These are phyloP conservation scores for Sebastes melanostomus DNA, from an alignment of 2,797 vertebrate genomes.

Conservation along the genomic window DNA sequence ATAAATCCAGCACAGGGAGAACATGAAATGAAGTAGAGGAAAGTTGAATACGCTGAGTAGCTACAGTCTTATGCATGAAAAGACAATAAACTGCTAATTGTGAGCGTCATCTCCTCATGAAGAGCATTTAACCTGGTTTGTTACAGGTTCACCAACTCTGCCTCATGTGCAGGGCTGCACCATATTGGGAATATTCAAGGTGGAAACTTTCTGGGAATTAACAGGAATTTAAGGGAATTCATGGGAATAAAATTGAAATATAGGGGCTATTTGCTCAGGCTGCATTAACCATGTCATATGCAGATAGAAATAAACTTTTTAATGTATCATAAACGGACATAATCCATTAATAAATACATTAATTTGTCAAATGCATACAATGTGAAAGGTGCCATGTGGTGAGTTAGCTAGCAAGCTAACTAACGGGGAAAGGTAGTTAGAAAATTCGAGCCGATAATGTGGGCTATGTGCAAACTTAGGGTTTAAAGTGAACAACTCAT, in stretches of 20 bases:
- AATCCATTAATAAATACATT: background rate
- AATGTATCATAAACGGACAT: background rate
- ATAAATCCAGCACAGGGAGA: slow-evolving; percentile 39
- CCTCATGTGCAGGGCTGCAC: background rate
- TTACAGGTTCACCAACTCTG: background rate
- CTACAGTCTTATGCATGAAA: background rate
- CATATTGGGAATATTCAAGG: background rate
- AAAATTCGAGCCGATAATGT: no score
- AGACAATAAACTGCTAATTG: background rate
- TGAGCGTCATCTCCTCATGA: background rate
- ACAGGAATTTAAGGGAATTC: background rate
- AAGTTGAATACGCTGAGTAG: background rate
- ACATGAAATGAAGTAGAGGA: slow-evolving; percentile 6
- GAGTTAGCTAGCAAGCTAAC: background rate
- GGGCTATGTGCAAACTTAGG: no score
- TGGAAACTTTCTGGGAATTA: background rate
- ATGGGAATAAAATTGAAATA: rapidly evolving
- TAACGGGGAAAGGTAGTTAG: no score
- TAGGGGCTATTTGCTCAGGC: background rate
- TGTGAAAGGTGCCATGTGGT: background rate
- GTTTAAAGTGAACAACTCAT: no score
- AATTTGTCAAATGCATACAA: background rate
- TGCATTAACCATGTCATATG: background rate
- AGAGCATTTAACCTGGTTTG: slow-evolving; percentile 18
- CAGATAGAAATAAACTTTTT: background rate